Base-by-base conservation (phyloP, 2,113 vertebrate genomes). In the Myrmecophaga tridactyla region DNA sequence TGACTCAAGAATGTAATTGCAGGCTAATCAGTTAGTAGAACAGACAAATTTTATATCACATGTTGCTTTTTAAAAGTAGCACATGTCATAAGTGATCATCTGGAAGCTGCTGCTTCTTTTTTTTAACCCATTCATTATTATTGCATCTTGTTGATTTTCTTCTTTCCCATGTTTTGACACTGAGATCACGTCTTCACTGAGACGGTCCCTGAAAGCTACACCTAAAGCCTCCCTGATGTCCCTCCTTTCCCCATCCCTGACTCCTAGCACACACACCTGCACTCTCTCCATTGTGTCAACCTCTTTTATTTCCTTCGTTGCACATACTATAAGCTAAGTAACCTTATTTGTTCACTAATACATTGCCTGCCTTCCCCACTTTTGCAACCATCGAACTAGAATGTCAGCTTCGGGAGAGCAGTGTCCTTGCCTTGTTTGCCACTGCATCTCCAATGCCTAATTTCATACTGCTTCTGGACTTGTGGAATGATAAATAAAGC, bases 351-450 rank as follows among this genome's bases (percentile, higher is more conserved):
- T 14, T 36, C 14, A 3, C 36, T 46, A 7, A 4, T 34, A 1
- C 1, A 2, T 27, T 21, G 20, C 25, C 56, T 14, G 4, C 29
- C 14, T 18, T 7, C 36, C 29, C 13, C 31, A 20, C 29, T 14
- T 20, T 21, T 31, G 29, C 36, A 15, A 4, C 2, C 15, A 4
- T 0, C 6, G 17, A 56, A 0, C 76, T 25, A 20, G 34, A 46
- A 58, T 14, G 12, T 7, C 4, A 39, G 75, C 11, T 17, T 10
- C 14, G 5, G 1, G n/a, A 78, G 15, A 36, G 56, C 27, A 4
- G n/a, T 27, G 2, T 14, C 7, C 31, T 10, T 10, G 29, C 29
- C 53, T 72, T 7, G 0, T 39, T 43, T 18, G 0, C 23, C 53
- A 23, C 29, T 6, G 10, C 6, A 27, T 48, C 62, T 60, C 48